Conservation (phyloP, 2,797 vertebrate species). For the Pterois miles region DNA sequence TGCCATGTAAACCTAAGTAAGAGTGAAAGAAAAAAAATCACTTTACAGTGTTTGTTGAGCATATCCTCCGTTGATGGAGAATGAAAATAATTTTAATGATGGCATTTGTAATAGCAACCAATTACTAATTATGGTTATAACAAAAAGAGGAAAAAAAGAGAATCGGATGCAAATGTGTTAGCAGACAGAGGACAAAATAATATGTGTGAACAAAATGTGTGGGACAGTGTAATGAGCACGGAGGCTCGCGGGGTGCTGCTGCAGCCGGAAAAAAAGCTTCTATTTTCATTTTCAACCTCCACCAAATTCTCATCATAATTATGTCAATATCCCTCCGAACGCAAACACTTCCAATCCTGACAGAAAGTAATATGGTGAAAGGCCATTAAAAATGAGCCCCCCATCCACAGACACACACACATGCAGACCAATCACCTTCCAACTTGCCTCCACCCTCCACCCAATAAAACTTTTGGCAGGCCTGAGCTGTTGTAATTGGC, state of each 20-base stretch:
- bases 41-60: too few relatives aligned
- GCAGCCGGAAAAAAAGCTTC: constrained; percentile 25
- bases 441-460: constrained; percentile 69
- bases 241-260: constrained; percentile 21
- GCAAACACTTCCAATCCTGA: constrained; percentile 78
- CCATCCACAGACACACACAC: constrained; percentile 24
- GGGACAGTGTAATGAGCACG: constrained; percentile 34
- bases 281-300: constrained; percentile 76
- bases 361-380: constrained; percentile 79
- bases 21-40: too few relatives aligned
- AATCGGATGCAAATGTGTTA: constrained; percentile 6
- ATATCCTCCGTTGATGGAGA: background rate
- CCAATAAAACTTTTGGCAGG: constrained; percentile 87
- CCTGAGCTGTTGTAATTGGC: constrained; percentile 84
- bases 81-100: background rate
- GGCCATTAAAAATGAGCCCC: constrained; percentile 76
- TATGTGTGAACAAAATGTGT: constrained; percentile 24
- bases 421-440: constrained; percentile 61
- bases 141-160: background rate
- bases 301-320: constrained; percentile 82
- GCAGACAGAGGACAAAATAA: constrained; percentile 24
- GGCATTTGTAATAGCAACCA: background rate
- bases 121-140: background rate
- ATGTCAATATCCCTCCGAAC: constrained; percentile 78
- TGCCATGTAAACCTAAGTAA: accelerated